phyloP scores from a whole-genome alignment of 2,888 invertebrate species.

The Tuberolachnus salignus region DNA sequence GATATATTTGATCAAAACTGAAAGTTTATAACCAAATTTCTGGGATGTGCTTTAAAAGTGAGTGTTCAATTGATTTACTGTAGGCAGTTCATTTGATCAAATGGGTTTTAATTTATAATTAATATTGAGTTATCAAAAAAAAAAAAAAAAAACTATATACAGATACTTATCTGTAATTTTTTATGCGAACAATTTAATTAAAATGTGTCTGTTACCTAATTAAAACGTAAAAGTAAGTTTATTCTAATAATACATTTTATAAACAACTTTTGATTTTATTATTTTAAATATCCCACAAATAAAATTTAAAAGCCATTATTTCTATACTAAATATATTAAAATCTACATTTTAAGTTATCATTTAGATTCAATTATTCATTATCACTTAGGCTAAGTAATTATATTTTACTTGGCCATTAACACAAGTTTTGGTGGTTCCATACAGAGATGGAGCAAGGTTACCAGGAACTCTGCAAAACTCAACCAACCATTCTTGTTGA shows the following conservation, averaged over 20 bases:
- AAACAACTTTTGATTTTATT: not conserved
- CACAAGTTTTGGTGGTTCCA: conserved; percentile 69
- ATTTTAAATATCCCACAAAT: too few species aligned
- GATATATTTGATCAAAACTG: conserved; percentile 45
- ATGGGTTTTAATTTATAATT: not conserved
- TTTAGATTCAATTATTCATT: conserved; percentile 29
- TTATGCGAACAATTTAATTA: not conserved
- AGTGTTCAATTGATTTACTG: conserved; percentile 32
- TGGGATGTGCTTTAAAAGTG: conserved; percentile 45
- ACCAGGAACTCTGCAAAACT: conserved; percentile 82
- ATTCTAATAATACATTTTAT: conserved; percentile 1
- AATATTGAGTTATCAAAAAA: not conserved
- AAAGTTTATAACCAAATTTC: conserved; percentile 30
- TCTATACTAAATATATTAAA: not conserved
- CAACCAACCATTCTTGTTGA: conserved; percentile 70
- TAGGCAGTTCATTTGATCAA: conserved; percentile 21
- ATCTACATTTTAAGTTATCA: conserved; percentile 2
- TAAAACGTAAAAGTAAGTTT: not conserved
- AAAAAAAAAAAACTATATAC: not conserved
- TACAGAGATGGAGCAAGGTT: conserved; percentile 90
- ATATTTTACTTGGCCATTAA: conserved; percentile 53
- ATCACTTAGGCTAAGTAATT: conserved; percentile 51
- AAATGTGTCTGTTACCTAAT: not conserved
- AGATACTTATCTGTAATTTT: not conserved
- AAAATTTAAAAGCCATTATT: not conserved